Percentiles rank a stretch among this genome's conserved stretches.
Evolutionary conservation across 2,888 invertebrate genomes (phyloP).

Genomic region (Epirrhoe tristata): DNA sequence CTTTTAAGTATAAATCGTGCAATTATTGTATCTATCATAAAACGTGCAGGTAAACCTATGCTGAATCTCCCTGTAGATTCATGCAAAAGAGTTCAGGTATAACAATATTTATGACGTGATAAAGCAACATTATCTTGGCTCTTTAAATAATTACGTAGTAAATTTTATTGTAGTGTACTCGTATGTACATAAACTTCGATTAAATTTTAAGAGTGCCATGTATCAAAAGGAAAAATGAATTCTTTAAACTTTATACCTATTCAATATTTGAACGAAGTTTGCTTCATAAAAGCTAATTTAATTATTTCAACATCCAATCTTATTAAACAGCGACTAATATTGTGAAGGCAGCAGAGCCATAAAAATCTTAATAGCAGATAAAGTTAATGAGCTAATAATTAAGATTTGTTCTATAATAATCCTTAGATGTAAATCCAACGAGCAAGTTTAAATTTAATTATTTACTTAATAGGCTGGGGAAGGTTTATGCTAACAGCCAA

Average conservation of each 20-base stretch:
- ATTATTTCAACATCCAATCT: slow-evolving; percentile 10
- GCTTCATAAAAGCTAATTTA: background rate
- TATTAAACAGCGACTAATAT: slow-evolving; percentile 8
- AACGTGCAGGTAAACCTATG: background rate
- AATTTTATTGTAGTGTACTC: background rate
- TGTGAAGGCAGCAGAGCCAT: slow-evolving; percentile 26
- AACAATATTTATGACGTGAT: background rate
- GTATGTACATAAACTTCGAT: background rate
- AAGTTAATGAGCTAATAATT: slow-evolving; percentile 43
- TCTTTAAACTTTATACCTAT: background rate
- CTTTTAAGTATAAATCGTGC: no score
- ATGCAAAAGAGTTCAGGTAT: background rate
- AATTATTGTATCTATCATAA: no score
- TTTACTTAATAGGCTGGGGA: slow-evolving; percentile 52
- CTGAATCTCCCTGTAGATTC: background rate
- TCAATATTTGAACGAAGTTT: background rate
- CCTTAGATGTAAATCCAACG: slow-evolving; percentile 43
- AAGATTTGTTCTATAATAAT: slow-evolving; percentile 44
- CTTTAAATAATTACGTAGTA: background rate
- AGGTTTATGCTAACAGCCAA: slow-evolving; percentile 50
- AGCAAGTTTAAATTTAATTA: slow-evolving; percentile 63
- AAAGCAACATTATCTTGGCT: background rate
- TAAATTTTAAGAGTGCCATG: background rate
- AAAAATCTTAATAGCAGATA: slow-evolving; percentile 37
- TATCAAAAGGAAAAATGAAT: background rate